These are phyloP conservation scores for Lethocerus indicus DNA, from an alignment of 1,140 invertebrate genomes.

Conservation along the genomic window DNA sequence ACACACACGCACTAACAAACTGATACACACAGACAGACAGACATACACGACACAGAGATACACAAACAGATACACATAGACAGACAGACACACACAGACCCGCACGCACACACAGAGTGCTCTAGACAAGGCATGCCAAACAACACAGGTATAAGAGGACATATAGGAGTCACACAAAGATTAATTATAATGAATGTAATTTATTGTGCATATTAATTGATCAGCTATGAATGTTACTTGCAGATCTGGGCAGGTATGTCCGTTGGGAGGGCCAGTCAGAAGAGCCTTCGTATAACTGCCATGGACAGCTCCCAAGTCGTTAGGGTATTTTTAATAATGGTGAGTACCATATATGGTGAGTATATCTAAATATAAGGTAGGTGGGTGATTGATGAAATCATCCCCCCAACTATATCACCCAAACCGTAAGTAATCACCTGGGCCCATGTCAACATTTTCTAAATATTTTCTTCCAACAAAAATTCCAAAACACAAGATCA, in stretches of 20 bases:
- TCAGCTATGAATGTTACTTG: too few relatives aligned
- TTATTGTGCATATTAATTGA: too few relatives aligned
- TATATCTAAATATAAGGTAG: background rate
- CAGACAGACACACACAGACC: too few relatives aligned
- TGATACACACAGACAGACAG: too few relatives aligned
- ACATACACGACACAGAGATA: too few relatives aligned
- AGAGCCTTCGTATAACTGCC: slow-evolving; percentile 76
- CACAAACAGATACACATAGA: too few relatives aligned
- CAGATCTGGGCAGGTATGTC: slow-evolving; percentile 82
- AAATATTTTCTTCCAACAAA: background rate
- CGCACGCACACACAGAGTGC: too few relatives aligned
- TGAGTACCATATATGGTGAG: slow-evolving; percentile 22
- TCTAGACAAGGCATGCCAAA: too few relatives aligned
- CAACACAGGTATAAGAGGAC: too few relatives aligned
- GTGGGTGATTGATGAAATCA: background rate
- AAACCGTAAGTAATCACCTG: background rate
- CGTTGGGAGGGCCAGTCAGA: slow-evolving; percentile 65
- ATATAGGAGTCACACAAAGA: too few relatives aligned
- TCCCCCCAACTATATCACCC: background rate
- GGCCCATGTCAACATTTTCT: background rate
- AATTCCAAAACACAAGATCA: background rate
- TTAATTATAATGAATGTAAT: too few relatives aligned
- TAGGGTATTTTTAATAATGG: slow-evolving; percentile 72
- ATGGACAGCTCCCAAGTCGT: slow-evolving; percentile 66
- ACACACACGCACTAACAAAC: too few relatives aligned